phyloP scores from a whole-genome alignment of 2,888 invertebrate genomes.

The Hirtodrosophila cameraria region DNA sequence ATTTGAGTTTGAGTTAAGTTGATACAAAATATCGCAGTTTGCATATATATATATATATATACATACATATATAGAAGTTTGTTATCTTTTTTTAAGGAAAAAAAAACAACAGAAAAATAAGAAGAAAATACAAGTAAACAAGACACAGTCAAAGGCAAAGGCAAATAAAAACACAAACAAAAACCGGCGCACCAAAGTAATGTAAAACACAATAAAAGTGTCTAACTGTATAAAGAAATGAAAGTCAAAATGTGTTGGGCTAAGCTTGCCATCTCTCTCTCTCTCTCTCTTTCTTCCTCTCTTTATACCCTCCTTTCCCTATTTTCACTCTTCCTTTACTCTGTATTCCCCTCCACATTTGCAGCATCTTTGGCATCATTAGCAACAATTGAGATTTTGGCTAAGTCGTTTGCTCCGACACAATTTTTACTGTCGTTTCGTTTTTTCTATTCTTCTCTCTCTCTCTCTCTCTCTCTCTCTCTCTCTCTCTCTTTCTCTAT shows the following conservation, averaged over 20 bases:
- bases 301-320: not conserved
- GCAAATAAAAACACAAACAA: constrained; percentile 29
- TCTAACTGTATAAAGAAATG: constrained; percentile 76
- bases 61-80: constrained; percentile 31
- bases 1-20: constrained; percentile 28
- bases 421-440: constrained; percentile 36
- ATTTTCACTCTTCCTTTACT: not conserved
- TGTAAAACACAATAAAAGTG: constrained; percentile 77
- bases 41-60: constrained; percentile 29
- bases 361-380: constrained; percentile 59
- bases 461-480: not conserved
- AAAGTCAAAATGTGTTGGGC: constrained; percentile 64
- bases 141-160: constrained; percentile 19
- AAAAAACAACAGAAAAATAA: no score
- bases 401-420: constrained; percentile 45
- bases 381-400: constrained; percentile 60
- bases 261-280: constrained; percentile 2
- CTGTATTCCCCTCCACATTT: not conserved
- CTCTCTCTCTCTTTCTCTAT: not conserved
- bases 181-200: constrained; percentile 40
- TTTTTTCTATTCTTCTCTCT: not conserved
- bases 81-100: no score
- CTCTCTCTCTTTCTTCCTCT: not conserved
- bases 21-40: constrained; percentile 62
- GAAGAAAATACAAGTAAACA: constrained; percentile 59